These are phyloP conservation scores for Chiroxiphia lanceolata DNA, from an alignment of 2,797 vertebrate species.

Conservation along the genomic window DNA sequence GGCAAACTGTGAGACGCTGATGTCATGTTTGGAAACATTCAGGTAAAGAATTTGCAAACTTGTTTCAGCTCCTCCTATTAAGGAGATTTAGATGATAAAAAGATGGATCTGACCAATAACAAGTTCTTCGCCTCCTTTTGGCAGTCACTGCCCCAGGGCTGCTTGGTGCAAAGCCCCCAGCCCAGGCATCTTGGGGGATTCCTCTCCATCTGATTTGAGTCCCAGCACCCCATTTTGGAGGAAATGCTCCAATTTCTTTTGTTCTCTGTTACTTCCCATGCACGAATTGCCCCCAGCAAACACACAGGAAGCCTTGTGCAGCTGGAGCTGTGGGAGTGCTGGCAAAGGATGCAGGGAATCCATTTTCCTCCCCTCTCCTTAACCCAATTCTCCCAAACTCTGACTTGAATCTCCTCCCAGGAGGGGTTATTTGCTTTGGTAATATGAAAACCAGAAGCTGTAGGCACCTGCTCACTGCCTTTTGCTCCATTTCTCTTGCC, in stretches of 20 bases:
- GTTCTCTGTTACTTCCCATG: background rate
- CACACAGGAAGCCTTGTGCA: rapidly evolving
- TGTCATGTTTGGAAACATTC: background rate
- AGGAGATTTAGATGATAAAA: background rate
- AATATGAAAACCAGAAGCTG: background rate
- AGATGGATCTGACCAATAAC: background rate
- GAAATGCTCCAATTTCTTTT: background rate
- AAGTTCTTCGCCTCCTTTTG: background rate
- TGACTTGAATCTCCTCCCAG: background rate
- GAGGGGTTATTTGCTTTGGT: background rate
- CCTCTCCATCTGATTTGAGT: background rate
- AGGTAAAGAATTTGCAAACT: background rate
- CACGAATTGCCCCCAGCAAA: background rate
- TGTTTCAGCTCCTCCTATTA: background rate
- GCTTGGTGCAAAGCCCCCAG: background rate
- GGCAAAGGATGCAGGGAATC: background rate
- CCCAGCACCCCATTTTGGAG: background rate
- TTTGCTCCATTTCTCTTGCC: background rate
- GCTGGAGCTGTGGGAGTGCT: background rate
- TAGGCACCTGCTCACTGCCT: background rate
- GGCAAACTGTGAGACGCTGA: background rate
- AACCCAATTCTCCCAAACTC: background rate
- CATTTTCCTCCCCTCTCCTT: background rate
- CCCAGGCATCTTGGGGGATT: background rate
- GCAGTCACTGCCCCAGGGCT: background rate